Base-by-base conservation (phyloP, 2,113 vertebrate genomes). In the Periophthalmodon schlosseri region DNA sequence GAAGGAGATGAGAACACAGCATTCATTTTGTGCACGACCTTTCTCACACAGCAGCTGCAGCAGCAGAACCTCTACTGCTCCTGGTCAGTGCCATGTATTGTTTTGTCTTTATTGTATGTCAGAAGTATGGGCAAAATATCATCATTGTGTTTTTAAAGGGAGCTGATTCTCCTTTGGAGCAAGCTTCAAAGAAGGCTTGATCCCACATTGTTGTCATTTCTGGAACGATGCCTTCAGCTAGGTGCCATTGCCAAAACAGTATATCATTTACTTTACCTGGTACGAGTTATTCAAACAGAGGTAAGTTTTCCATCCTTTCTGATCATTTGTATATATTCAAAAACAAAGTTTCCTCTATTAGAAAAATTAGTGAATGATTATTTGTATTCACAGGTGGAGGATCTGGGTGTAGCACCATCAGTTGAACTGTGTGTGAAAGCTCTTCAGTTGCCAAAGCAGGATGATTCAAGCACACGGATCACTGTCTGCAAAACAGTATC, bases 151-250 rank as follows among this genome's bases (percentile, higher is more conserved):
- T 36, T 81, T 68, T 82, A 10, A 67, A 99, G 98, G 98, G 98
- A 99, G 77, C 90, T 99, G 90, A 98, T 94, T 1, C 93, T 97
- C 8, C 94, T 98, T 84, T 99, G 98, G 98, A 98, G 97, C 90
- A 99, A 99, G 83, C 90, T 99, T 77, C 97, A 99, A 86, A 96
- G 94, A 89, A 96, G 96, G 88, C 94, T 98, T 3, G 97, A 98
- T 79, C 91, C 96, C 47, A 97, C 97, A 20, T 86, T 96, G 80
- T 91, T 94, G 72, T 97, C 96, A 44, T 97, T 99, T 79, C 86
- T 99, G 82, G 97, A 99, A 84, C 94, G 97, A 69, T 99, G 97
- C 92, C 97, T 97, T 88, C 97, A 99, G 80, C 96, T 99, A 76
- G 98, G 96, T 73, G 95, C 96, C 84, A 97, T 99, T 85, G 96